Base-by-base conservation (phyloP, 2,888 invertebrate genomes). In the Agrotis clavis region DNA sequence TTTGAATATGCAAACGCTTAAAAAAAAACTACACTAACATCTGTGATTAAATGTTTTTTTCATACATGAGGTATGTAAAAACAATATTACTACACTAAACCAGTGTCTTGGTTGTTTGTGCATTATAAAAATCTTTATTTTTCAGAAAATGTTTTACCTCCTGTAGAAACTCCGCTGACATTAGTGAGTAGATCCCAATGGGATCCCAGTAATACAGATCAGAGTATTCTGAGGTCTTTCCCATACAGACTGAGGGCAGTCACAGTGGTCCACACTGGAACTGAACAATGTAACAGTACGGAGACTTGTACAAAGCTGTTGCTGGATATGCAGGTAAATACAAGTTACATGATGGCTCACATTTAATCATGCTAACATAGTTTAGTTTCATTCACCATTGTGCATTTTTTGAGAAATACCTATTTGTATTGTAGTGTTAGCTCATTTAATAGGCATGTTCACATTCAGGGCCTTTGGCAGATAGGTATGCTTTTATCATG, bases 221-320 rank as follows among this genome's bases (percentile, higher is more conserved):
- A 61, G 13, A 77, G 79, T 4, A 30, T 64, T 0, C 67, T 73
- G 4, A 51, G 74, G 0, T 16, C 70, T 56, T 57, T 77, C 6
- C 77, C 85, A 0, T 77, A 87, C 25, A 87, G 85, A 59, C 90
- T 95, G 1, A 79, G 84, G 1, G 89, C 93, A 68, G 92, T 97
- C 21, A 87, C 96, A 19, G 87, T 95, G 1, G 91, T 94, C 18
- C 96, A 97, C 71, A 96, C 96, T 0, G 95, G 92, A 16, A 94
- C 94, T 2, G 74, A 75, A 1, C 87, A 86, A 48, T 97, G 97
- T 82, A 69, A 72, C 25, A 87, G 81, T 64, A 84, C 88, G 0
- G 84, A 88, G 0, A 82, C 90, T 5, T 96, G 96, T 79, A 72
- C 86, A 1, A 67, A 81, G 16, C 82, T 96, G 19, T 86, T 97